These are phyloP conservation scores for Zeuzera pyrina DNA, from an alignment of 2,888 invertebrate genomes.

Conservation along the genomic window DNA sequence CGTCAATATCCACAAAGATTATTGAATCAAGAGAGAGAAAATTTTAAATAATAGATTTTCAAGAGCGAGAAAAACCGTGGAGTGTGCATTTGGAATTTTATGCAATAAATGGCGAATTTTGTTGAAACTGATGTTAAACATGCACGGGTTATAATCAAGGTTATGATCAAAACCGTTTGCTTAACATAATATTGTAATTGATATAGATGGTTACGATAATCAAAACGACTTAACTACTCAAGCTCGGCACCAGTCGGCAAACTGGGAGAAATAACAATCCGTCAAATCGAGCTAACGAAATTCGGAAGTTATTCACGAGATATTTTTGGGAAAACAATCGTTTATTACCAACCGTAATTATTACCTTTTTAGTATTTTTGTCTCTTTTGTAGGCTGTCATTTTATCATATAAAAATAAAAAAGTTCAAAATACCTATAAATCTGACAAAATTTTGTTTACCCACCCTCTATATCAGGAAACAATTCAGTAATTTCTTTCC, in stretches of 20 bases:
- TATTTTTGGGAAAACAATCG: slow-evolving; percentile 18
- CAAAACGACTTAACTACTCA: slow-evolving; percentile 12
- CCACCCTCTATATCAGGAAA: slow-evolving; percentile 18
- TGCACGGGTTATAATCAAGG: slow-evolving; percentile 17
- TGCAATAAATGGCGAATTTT: slow-evolving; percentile 12
- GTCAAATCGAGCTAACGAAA: slow-evolving; percentile 18
- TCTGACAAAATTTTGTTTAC: slow-evolving; percentile 15
- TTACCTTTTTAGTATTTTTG: slow-evolving; percentile 10
- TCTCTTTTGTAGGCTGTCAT: slow-evolving; percentile 11
- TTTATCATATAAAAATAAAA: slow-evolving; percentile 10
- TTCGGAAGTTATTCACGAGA: slow-evolving; percentile 17
- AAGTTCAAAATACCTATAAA: slow-evolving; percentile 15
- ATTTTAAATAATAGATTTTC: slow-evolving; percentile 20
- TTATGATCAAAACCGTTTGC: slow-evolving; percentile 17
- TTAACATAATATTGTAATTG: slow-evolving; percentile 20
- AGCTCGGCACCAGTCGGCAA: slow-evolving; percentile 16
- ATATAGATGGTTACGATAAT: slow-evolving; percentile 17
- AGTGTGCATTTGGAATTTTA: slow-evolving; percentile 22
- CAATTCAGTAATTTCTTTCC: slow-evolving; percentile 19
- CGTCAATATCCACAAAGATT: slow-evolving; percentile 15
- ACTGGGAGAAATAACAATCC: slow-evolving; percentile 17
- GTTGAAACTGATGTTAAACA: slow-evolving; percentile 18
- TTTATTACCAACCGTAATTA: slow-evolving; percentile 16
- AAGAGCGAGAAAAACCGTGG: slow-evolving; percentile 20
- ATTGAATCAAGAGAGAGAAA: slow-evolving; percentile 16